Evolutionary conservation across 2,113 vertebrate species (phyloP), one percentile per base, ranked within the genome.

Genomic region (Myotis yumanensis): DNA sequence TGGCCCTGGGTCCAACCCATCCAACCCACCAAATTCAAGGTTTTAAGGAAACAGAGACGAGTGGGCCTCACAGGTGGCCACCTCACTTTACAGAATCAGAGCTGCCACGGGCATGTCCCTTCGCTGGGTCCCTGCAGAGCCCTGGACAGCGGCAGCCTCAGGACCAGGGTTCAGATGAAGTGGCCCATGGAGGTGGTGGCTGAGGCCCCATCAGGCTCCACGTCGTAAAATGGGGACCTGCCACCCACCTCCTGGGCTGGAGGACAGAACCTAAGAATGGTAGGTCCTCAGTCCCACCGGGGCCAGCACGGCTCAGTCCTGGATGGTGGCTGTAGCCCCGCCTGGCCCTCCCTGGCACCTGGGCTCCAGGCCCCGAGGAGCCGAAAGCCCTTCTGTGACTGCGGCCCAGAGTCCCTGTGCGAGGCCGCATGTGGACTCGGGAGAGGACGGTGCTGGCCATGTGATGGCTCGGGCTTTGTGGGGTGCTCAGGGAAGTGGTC

Each of bases 351-450:
- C 35, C 10, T 0, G 4, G 23, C 9, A 17, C 2, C 80, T 30
- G 83, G 30, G 32, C 25, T 54, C 59, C 20, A 11, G 62, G 25
- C 11, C 52, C 22, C 0, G 16, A 22, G 51, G 51, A 72, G n/a
- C 23, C 7, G 22, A 85, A 43, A 37, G 23, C 25, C 23, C 62
- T 62, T 9, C 15, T 11, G 40, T 25, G 35, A 46, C 32, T 0
- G 12, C 17, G 11, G 59, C 37, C 23, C 43, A 9, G 11, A 28
- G 62, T n/a, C 48, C 40, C 40, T 12, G 22, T 15, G 15, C 52
- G 76, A 3, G 30, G 86, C 11, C 20, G 2, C 1, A 18, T 0
- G 9, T 5, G 64, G 52, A 40, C 9, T 0, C 3, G 4, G 32
- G 32, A 73, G 46, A 35, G 64, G 46, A 10, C 23, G 2, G 40